Evolutionary conservation across 2,797 vertebrate genomes (phyloP).

Genomic region (Etheostoma perlongum): DNA sequence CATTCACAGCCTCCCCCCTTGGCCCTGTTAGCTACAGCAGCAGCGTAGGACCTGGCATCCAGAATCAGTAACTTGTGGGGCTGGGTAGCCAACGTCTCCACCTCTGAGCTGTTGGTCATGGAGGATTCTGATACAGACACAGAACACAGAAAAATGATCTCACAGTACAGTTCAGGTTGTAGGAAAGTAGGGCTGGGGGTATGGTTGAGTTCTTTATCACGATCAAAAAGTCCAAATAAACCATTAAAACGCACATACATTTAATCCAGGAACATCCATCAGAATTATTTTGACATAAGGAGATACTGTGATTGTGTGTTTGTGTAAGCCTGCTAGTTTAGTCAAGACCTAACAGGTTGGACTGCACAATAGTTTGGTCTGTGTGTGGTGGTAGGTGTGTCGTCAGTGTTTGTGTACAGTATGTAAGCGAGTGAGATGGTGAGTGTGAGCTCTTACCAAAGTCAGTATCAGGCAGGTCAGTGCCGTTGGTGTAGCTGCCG

Average conservation of each 20-base stretch:
- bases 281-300: slow-evolving; percentile 8
- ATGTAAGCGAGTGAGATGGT: neutral
- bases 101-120: slow-evolving; percentile 91
- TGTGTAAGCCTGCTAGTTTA: slow-evolving; percentile 31
- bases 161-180: neutral
- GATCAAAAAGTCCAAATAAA: neutral
- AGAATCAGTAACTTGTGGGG: slow-evolving; percentile 95
- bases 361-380: slow-evolving; percentile 35
- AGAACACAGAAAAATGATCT: slow-evolving; percentile 5
- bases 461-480: slow-evolving; percentile 92
- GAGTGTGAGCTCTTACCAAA: slow-evolving; percentile 87
- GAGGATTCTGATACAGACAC: slow-evolving; percentile 88
- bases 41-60: slow-evolving; percentile 95
- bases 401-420: neutral
- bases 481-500: slow-evolving; percentile 87
- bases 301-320: neutral
- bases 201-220: neutral
- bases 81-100: slow-evolving; percentile 90
- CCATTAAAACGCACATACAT: neutral
- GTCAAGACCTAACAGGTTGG: slow-evolving; percentile 49
- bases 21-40: slow-evolving; percentile 96
- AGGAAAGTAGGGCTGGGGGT: neutral
- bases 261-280: neutral
- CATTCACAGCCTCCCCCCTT: slow-evolving; percentile 98
- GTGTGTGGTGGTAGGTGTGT: slow-evolving; percentile 1